A percentile compares a stretch with the other conserved stretches of the same genome.
Evolutionary conservation across 2,888 invertebrate genomes (phyloP).

Genomic region (Tiliacea aurago): DNA sequence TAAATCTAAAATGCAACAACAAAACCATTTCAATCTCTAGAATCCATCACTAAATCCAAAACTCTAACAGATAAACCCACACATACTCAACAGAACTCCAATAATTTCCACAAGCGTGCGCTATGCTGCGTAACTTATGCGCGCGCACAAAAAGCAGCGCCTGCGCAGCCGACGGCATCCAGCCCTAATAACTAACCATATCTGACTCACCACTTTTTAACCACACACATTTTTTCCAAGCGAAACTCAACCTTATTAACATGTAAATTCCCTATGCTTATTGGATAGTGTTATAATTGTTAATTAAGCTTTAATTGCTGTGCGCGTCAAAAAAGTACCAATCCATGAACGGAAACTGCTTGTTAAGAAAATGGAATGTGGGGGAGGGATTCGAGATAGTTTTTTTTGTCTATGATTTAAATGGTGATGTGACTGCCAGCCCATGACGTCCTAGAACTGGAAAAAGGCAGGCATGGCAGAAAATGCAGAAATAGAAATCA

Average conservation of each 20-base stretch:
- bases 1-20: no score
- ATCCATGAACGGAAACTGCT: conserved; percentile 57
- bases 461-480: conserved; percentile 7
- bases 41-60: conserved; percentile 27
- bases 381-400: conserved; percentile 41
- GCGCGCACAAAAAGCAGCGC: conserved; percentile 72
- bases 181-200: conserved; percentile 86
- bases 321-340: conserved; percentile 67
- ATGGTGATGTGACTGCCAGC: conserved; percentile 26
- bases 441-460: conserved; percentile 19
- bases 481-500: conserved; percentile 31
- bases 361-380: conserved; percentile 42
- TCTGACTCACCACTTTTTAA: conserved; percentile 80
- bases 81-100: conserved; percentile 53
- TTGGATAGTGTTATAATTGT: conserved; percentile 78
- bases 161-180: conserved; percentile 75
- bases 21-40: not conserved
- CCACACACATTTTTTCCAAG: conserved; percentile 59
- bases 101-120: conserved; percentile 68
- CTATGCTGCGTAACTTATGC: conserved; percentile 75
- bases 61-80: conserved; percentile 34
- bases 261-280: conserved; percentile 73
- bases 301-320: conserved; percentile 76
- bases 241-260: conserved; percentile 67
- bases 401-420: conserved; percentile 35